Evolutionary conservation across 1,140 invertebrate species (phyloP).

Genomic region (Dolichoris vasculosae): DNA sequence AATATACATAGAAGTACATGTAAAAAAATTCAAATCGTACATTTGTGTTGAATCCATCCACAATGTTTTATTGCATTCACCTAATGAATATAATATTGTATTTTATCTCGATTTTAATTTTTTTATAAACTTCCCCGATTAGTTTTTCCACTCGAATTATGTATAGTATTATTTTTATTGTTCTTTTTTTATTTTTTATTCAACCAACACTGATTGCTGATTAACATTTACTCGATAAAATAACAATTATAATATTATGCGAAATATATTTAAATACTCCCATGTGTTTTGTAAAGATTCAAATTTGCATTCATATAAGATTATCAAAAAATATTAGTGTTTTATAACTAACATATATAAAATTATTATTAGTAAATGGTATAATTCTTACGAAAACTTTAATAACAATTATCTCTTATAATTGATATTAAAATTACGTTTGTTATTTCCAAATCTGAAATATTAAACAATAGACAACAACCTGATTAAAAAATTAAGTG

Average conservation of each 20-base stretch:
- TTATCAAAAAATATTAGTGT: background rate
- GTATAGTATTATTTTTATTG: too few species aligned
- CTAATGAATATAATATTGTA: too few species aligned
- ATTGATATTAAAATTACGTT: constrained; percentile 53
- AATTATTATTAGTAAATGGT: background rate
- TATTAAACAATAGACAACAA: constrained; percentile 54
- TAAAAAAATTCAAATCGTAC: constrained; percentile 26
- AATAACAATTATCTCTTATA: constrained; percentile 38
- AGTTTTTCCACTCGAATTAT: too few species aligned
- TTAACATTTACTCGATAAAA: too few species aligned
- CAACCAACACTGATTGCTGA: too few species aligned
- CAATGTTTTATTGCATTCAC: background rate
- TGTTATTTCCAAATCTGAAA: constrained; percentile 52
- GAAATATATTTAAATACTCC: background rate
- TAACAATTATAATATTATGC: too few species aligned
- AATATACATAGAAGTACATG: background rate
- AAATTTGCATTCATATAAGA: background rate
- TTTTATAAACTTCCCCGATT: too few species aligned
- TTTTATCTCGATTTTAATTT: too few species aligned
- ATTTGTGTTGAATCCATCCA: background rate
- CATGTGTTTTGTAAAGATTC: background rate
- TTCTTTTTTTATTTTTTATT: too few species aligned
- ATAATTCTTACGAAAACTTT: background rate
- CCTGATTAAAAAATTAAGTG: constrained; percentile 69
- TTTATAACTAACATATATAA: background rate